phyloP scores from a whole-genome alignment of 2,113 vertebrate species.

The Coreoperca whiteheadi region DNA sequence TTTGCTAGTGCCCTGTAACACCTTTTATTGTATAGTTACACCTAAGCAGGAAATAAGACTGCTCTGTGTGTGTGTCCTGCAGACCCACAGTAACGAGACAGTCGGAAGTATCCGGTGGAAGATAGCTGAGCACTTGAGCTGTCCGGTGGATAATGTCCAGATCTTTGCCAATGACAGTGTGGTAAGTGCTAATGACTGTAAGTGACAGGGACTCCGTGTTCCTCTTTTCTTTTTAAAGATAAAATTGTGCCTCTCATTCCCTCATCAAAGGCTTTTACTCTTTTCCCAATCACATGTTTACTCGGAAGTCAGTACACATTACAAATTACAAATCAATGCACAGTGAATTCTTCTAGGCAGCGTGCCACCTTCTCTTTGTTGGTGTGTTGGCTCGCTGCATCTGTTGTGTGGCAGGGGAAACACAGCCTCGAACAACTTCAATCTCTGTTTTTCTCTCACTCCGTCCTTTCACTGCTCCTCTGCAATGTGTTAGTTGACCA shows the following conservation, averaged over 20 bases:
- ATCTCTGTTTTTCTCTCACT: constrained; percentile 26
- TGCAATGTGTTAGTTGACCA: constrained; percentile 87
- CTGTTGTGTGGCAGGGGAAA: constrained; percentile 44
- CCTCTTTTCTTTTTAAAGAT: constrained; percentile 2
- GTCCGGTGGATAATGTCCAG: constrained; percentile 96
- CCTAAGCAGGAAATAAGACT: constrained; percentile 3
- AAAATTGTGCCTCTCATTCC: constrained; percentile 13
- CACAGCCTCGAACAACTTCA: constrained; percentile 4
- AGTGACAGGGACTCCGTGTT: background rate
- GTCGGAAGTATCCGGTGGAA: constrained; percentile 97
- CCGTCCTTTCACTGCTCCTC: constrained; percentile 18
- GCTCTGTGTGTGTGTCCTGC: constrained; percentile 61
- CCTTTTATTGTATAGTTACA: background rate
- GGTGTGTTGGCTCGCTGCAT: background rate
- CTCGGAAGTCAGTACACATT: constrained; percentile 27
- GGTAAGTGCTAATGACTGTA: constrained; percentile 83
- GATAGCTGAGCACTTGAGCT: constrained; percentile 96
- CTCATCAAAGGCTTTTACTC: constrained; percentile 32
- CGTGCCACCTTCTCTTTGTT: background rate
- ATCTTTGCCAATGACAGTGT: constrained; percentile 99
- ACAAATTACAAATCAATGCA: constrained; percentile 2
- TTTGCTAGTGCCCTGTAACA: background rate
- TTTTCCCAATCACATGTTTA: constrained; percentile 30
- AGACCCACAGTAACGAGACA: constrained; percentile 99
- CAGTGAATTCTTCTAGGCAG: background rate